Base-by-base conservation (phyloP, 1,140 invertebrate genomes). In the Archivesica marissinica region DNA sequence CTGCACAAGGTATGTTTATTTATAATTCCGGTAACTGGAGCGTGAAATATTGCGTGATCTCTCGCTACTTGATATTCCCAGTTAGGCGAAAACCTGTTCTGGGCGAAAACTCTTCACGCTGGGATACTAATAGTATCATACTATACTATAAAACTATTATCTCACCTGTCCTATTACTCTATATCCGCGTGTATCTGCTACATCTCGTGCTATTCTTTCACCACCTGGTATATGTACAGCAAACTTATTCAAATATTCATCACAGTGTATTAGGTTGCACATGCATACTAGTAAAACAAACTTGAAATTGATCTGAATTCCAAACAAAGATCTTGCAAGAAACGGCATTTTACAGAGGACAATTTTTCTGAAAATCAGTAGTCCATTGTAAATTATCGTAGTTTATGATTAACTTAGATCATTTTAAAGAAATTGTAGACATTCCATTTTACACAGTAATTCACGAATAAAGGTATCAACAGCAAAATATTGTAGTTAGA, bases 191-290 rank as follows among this genome's bases (percentile, higher is more conserved):
- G 17, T 11, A 7, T 38, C 20, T 30, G 75, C 75, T 1, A 77
- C 75, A 44, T 77, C 54, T 56, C 75, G 59, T n/a, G 54, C 75
- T 41, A 61, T 38, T n/a, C 75, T 39, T n/a, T 77, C 75, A 11
- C 75, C 75, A 41, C 75, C 75, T 41, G 33, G 54, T 59, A 77
- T 77, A 44, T 77, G 75, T 25, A 77, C 75, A 61, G 75, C 75
- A 61, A 77, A 77, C 30, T 77, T 77, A 28, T 77, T 77, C 6
- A 61, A 28, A 41, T 41, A 77, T 39, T 59, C 28, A 61, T 61
- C 41, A 61, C 75, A 39, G 17, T 38, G 28, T 1, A 72, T 17
- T 23, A 4, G 4, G 13, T 11, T 47, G 35, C 13, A 72, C 20
- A 72, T 11, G 23, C 39, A 44, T 44, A 72, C 50, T 7, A 47